Base-by-base conservation (phyloP, 2,113 vertebrate genomes). In the Bujurquina vittata region DNA sequence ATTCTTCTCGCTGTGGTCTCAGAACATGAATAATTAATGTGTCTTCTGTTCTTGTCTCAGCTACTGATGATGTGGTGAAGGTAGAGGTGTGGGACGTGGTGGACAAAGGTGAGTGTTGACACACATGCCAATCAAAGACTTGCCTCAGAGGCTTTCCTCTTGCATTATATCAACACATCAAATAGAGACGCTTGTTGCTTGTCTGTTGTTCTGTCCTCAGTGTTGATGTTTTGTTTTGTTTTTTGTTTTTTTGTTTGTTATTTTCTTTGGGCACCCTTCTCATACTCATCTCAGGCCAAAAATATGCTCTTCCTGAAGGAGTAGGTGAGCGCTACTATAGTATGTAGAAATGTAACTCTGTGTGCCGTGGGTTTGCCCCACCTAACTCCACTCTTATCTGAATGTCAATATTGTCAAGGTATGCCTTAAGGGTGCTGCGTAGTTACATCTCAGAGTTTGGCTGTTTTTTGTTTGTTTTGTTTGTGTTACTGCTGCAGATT, bases 31-130 rank as follows among this genome's bases (percentile, higher is more conserved):
- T 85, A 80, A 81, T 67, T 3, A 59, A 17, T 57, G 37, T 7
- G 4, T 6, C 1, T 18, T 75, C 18, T 85, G 26, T 90, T 54
- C 85, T 67, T 86, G 1, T 81, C 75, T 73, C 87, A 99, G 98
- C 98, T 88, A 99, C 98, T 59, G 98, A 99, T 1, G 98, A 99
- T 40, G 96, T 99, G 67, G 98, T 99, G 55, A 99, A 99, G 83
- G 98, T 99, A 2, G 98, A 99, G 92, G 98, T 99, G 84, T 99
- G 98, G 98, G 98, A 99, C 20, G 98, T 99, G 0, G 98, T 99
- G 3, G 98, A 99, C 92, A 99, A 99, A 97, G 98, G 98, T 99
- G 91, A 96, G 95, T 88, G 1, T 23, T 69, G 65, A 77, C 17
- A 35, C 40, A 59, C 37, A 43, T 54, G 11, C 3, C 12, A 29